Percentiles rank a stretch among this genome's conserved stretches.
phyloP scores from a whole-genome alignment of 2,113 vertebrate species.

The Coregonus clupeaformis region DNA sequence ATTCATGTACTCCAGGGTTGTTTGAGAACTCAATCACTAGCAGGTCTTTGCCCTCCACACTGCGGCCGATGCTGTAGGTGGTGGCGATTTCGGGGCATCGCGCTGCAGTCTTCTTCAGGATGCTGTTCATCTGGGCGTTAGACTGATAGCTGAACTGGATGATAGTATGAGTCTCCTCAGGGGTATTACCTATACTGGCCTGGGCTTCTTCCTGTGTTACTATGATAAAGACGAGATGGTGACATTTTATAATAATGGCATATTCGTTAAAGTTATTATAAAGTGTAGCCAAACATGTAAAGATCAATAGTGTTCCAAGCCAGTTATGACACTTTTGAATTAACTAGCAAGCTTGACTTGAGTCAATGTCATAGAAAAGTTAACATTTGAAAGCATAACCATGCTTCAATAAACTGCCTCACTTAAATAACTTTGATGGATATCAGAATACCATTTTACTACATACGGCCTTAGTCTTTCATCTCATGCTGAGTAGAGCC shows the following conservation, averaged over 20 bases:
- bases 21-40: constrained; percentile 91
- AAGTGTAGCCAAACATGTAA: neutral
- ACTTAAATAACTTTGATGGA: too few species aligned
- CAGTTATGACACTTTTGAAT: too few species aligned
- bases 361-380: neutral
- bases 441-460: too few species aligned
- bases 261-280: too few species aligned
- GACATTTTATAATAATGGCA: neutral
- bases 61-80: constrained; percentile 92
- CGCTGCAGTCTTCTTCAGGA: constrained; percentile 79
- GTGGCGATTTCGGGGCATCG: constrained; percentile 81
- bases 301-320: neutral
- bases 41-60: constrained; percentile 86
- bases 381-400: constrained; percentile 1
- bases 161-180: constrained; percentile 60
- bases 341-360: too few species aligned
- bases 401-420: neutral
- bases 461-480: too few species aligned
- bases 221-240: constrained; percentile 27
- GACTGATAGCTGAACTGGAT: constrained; percentile 83
- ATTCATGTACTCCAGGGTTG: constrained; percentile 87
- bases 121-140: constrained; percentile 80
- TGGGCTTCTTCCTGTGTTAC: constrained; percentile 39
- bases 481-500: too few species aligned
- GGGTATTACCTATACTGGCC: constrained; percentile 28